These are phyloP conservation scores for Thermophis baileyi DNA, from an alignment of 2,113 vertebrate genomes.

Conservation along the genomic window DNA sequence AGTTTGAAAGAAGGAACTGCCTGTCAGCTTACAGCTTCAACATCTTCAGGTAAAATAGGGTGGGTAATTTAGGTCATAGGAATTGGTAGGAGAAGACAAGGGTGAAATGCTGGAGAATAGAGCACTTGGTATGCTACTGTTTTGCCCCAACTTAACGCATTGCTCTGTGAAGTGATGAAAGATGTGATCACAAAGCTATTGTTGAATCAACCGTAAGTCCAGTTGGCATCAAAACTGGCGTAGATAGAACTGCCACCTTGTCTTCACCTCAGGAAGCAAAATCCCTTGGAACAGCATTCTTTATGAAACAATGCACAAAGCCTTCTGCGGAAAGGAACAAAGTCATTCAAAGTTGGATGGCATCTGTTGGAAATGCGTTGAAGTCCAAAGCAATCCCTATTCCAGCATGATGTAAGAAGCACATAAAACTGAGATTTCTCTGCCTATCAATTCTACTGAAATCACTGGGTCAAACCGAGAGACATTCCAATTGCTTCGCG, in stretches of 20 bases:
- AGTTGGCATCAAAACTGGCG: background rate
- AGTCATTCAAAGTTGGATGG: background rate
- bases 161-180: background rate
- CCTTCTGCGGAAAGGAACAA: background rate
- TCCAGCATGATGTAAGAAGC: background rate
- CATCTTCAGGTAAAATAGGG: background rate
- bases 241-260: background rate
- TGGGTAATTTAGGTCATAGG: background rate
- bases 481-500: background rate
- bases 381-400: background rate
- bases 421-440: slow-evolving; percentile 34
- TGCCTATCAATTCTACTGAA: background rate
- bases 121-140: background rate
- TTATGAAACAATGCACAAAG: background rate
- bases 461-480: background rate
- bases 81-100: background rate
- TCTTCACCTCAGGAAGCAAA: background rate
- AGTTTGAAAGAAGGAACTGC: background rate
- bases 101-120: background rate
- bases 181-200: background rate
- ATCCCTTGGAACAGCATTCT: background rate
- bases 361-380: background rate
- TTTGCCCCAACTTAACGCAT: background rate
- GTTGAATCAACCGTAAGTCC: background rate
- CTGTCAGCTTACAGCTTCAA: background rate